A percentile compares a stretch with the other conserved stretches of the same genome.
phyloP scores from a whole-genome alignment of 2,113 vertebrate species.

The Eubucco bourcierii region DNA sequence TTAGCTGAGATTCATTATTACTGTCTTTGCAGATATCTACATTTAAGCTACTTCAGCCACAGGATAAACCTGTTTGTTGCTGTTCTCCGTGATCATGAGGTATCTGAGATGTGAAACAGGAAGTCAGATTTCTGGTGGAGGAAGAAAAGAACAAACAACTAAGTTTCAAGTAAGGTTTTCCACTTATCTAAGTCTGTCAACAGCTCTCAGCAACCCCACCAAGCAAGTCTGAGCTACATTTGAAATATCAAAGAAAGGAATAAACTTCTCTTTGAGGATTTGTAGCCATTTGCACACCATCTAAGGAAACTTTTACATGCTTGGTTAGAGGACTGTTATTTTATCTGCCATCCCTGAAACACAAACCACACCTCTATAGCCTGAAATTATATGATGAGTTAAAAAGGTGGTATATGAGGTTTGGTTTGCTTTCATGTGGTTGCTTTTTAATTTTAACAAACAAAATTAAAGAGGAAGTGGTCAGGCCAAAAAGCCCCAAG shows the following conservation, averaged over 20 bases:
- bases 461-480: neutral
- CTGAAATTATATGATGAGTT: neutral
- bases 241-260: neutral
- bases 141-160: neutral
- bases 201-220: neutral
- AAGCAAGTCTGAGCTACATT: neutral
- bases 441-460: neutral
- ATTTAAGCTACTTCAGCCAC: constrained; percentile 13
- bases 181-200: neutral
- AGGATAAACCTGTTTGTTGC: neutral
- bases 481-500: neutral
- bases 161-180: constrained; percentile 3
- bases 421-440: neutral
- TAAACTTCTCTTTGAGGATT: neutral
- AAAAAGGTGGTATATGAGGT: neutral
- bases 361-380: neutral
- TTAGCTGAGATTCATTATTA: constrained; percentile 46
- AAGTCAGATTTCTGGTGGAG: constrained; percentile 2
- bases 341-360: neutral
- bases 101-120: neutral
- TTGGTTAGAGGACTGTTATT: neutral
- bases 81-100: neutral
- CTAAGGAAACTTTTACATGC: neutral
- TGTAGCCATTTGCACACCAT: neutral
- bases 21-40: constrained; percentile 6